These are phyloP conservation scores for Teleogryllus oceanicus DNA, from an alignment of 2,888 invertebrate species.

Conservation along the genomic window DNA sequence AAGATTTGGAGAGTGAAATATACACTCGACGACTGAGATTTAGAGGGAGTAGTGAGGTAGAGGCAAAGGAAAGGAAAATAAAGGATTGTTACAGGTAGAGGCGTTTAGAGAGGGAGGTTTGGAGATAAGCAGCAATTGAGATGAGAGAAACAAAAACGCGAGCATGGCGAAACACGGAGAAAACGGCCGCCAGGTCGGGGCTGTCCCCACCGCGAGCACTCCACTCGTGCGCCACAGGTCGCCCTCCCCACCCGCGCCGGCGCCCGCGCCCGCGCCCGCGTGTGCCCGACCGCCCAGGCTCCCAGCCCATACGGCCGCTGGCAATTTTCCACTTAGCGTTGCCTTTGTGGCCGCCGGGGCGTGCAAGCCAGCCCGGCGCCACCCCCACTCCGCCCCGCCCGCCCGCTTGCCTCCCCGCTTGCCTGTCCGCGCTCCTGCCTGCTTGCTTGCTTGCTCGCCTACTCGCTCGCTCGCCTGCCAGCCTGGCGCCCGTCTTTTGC, in stretches of 20 bases:
- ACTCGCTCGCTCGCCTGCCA: not conserved
- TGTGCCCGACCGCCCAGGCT: not conserved
- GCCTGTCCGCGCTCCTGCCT: not conserved
- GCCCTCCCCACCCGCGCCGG: not conserved
- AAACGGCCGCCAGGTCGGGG: too few species aligned
- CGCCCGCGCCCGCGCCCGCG: not conserved
- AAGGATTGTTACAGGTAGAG: too few species aligned
- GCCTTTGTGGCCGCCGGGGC: not conserved
- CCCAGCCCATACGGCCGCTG: not conserved
- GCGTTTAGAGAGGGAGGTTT: too few species aligned
- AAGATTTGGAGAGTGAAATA: too few species aligned
- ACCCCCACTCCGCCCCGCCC: not conserved
- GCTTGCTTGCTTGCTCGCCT: not conserved
- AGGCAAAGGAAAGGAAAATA: too few species aligned
- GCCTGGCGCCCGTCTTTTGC: not conserved
- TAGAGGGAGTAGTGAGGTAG: too few species aligned
- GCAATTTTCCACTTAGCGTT: slow-evolving; percentile 9
- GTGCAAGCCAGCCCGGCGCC: not conserved
- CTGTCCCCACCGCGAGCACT: too few species aligned
- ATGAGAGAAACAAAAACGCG: too few species aligned
- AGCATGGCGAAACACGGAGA: too few species aligned
- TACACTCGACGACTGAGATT: too few species aligned
- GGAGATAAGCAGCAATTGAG: too few species aligned
- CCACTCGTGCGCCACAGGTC: too few species aligned
- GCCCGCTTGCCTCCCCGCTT: not conserved